Percentiles rank a stretch among this genome's conserved stretches.
phyloP scores from a whole-genome alignment of 1,140 invertebrate species.

The Bilobella aurantiaca region DNA sequence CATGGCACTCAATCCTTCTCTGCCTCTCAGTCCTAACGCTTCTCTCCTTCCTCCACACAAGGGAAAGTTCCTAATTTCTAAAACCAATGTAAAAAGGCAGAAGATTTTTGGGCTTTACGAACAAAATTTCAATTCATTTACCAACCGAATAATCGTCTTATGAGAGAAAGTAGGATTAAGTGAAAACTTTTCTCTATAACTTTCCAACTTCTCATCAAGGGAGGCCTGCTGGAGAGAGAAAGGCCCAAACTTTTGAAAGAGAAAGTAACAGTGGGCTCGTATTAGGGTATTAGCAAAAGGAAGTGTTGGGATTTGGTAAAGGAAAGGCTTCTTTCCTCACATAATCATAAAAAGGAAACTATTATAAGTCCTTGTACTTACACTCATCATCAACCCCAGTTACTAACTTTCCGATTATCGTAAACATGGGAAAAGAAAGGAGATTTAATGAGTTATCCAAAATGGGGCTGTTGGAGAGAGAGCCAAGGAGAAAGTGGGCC shows the following conservation, averaged over 20 bases:
- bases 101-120: too few species aligned
- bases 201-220: too few species aligned
- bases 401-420: conserved; percentile 4
- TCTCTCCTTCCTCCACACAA: too few species aligned
- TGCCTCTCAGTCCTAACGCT: too few species aligned
- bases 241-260: background rate
- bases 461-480: background rate
- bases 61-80: too few species aligned
- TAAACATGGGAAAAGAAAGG: background rate
- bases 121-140: background rate
- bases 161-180: conserved; percentile 1
- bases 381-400: conserved; percentile 7
- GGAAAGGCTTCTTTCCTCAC: background rate
- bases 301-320: background rate
- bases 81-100: too few species aligned
- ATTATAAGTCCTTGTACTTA: conserved; percentile 8
- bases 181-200: background rate
- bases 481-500: background rate
- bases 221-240: background rate
- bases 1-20: background rate
- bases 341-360: conserved; percentile 9
- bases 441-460: conserved; percentile 9
- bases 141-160: background rate
- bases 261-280: too few species aligned
- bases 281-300: background rate